Evolutionary conservation across 2,797 vertebrate genomes (phyloP), one percentile per base, ranked within the genome.

Genomic region (Myotis planiceps): DNA sequence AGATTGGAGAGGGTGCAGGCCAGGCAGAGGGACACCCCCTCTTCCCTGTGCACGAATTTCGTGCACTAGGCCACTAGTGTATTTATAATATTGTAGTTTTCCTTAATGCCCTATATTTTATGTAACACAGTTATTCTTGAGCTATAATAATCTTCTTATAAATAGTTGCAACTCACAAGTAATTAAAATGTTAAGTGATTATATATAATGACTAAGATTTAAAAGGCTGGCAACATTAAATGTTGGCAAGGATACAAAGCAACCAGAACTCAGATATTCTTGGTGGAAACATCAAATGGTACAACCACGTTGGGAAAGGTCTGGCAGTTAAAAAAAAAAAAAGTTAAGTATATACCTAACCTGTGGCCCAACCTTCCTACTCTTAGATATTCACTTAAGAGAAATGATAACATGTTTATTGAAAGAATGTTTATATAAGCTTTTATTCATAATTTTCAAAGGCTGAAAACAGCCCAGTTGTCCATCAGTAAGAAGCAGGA

Each of bases 331-430:
- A 74, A 32, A 90, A 90, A 85, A 16, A 42, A 42, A 42, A 42
- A 42, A 42, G 10, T 18, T 25, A 74, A 74, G 42, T 8, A 3
- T 55, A 21, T 42, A 27, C 19, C 21, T 65, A 15, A 23, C 39
- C 39, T 85, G 18, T 81, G 25, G 58, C 45, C 65, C 83, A 78
- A 0, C 3, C 75, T 42, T 97, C 93, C 79, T 23, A 68, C 53
- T 72, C 25, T 58, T 84, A 72, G 49, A n/a, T 84, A 65, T 89
- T 91, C 87, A 75, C 37, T 21, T 25, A 66, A 89, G 60, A 71
- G 32, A 94, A 94, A 69, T 80, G 60, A 92, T 95, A 76, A 81
- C 1, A 13, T 42, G 45, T 74, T 75, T n/a, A 37, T 63, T 63
- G 71, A 47, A 63, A 84, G 47, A 27, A 45, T 89, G 37, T 68